Conservation (phyloP, 2,797 vertebrate species). For the Coregonus suidteri region DNA sequence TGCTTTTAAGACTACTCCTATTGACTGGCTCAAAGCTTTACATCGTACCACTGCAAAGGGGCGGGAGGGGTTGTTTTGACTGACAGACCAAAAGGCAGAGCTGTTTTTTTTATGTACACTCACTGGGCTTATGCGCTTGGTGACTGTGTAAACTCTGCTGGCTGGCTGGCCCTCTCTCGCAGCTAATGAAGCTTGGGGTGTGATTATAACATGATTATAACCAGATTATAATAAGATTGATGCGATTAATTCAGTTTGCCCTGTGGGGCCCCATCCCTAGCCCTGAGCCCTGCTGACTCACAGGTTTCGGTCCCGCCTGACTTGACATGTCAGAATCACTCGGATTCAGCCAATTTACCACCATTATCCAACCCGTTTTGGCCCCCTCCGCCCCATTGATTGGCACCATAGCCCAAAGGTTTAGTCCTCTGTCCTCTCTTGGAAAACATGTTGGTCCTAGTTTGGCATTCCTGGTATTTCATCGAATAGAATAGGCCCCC, state of each 20-base stretch:
- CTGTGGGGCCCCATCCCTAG: constrained; percentile 42
- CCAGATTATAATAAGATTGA: constrained; percentile 31
- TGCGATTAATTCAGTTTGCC: constrained; percentile 64
- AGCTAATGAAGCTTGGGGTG: constrained; percentile 60
- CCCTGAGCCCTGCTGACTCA: constrained; percentile 67
- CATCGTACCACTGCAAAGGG: constrained; percentile 5
- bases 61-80: constrained; percentile 56
- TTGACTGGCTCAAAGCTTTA: not conserved
- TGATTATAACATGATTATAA: constrained; percentile 43
- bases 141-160: constrained; percentile 30
- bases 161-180: constrained; percentile 20
- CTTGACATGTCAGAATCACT: constrained; percentile 67
- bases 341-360: constrained; percentile 64
- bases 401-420: constrained; percentile 36
- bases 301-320: constrained; percentile 65
- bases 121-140: constrained; percentile 28
- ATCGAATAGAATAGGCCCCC: constrained; percentile 23
- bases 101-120: constrained; percentile 12
- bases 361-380: constrained; percentile 55
- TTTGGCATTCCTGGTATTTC: constrained; percentile 59
- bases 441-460: constrained; percentile 58
- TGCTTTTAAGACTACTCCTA: not conserved
- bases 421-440: constrained; percentile 38
- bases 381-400: constrained; percentile 27
- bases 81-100: constrained; percentile 5